Conservation (phyloP, 2,888 invertebrate species). For the Platycheirus rosarum region DNA sequence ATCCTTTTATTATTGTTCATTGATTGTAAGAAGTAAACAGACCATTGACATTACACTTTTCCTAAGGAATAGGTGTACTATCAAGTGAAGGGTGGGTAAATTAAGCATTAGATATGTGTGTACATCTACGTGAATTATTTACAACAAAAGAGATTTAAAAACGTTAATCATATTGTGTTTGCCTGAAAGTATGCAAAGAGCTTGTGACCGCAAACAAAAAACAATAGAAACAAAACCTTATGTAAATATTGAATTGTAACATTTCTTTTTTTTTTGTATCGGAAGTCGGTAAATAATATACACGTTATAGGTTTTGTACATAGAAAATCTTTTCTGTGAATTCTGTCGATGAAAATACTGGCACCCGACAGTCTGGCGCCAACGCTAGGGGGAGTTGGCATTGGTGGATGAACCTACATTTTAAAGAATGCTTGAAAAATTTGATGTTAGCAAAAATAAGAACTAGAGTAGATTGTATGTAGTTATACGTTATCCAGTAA, state of each 20-base stretch:
- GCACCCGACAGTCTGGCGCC: constrained; percentile 69
- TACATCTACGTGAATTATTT: constrained; percentile 13
- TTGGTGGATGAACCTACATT: constrained; percentile 25
- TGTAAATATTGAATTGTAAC: background rate
- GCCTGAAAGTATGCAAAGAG: constrained; percentile 11
- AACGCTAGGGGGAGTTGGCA: constrained; percentile 15
- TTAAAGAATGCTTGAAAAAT: background rate
- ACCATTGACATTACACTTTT: constrained; percentile 18
- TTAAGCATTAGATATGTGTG: background rate
- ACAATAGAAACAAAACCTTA: constrained; percentile 12
- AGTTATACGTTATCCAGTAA: no score
- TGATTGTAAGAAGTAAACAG: constrained; percentile 3
- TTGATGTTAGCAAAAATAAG: no score
- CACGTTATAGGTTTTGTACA: constrained; percentile 38
- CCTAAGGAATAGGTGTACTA: no score
- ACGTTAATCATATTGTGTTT: background rate
- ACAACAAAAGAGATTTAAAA: constrained; percentile 16
- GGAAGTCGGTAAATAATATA: constrained; percentile 27
- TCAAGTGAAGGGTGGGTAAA: no score
- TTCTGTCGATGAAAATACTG: constrained; percentile 48
- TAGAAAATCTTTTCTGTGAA: constrained; percentile 47
- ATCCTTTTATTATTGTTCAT: constrained; percentile 2
- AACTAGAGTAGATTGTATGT: no score
- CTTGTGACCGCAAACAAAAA: background rate
- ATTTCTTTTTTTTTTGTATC: constrained; percentile 2